These are phyloP conservation scores for Caloenas nicobarica DNA, from an alignment of 2,113 vertebrate genomes.

Conservation along the genomic window DNA sequence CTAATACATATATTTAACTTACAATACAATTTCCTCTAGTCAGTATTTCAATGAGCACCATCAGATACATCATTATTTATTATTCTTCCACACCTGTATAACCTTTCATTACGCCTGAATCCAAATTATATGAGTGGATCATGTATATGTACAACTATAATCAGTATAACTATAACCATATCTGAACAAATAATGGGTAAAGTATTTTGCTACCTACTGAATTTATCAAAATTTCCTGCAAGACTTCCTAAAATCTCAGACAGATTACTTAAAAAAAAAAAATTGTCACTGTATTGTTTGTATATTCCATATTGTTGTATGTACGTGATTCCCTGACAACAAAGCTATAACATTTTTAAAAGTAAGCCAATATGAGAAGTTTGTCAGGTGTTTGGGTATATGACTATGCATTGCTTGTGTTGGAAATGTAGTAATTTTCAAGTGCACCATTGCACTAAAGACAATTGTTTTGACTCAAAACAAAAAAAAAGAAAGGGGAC, in stretches of 20 bases:
- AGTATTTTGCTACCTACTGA: not conserved
- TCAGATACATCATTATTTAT: not conserved
- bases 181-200: not conserved
- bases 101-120: not conserved
- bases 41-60: not conserved
- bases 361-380: too few species aligned
- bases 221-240: not conserved
- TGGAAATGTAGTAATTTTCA: too few species aligned
- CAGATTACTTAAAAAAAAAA: too few species aligned
- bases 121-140: not conserved
- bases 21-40: not conserved
- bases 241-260: not conserved
- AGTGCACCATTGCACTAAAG: too few species aligned
- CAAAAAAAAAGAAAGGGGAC: too few species aligned
- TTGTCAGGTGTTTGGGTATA: too few species aligned
- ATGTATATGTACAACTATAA: not conserved
- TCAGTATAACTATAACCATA: not conserved
- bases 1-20: not conserved
- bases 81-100: not conserved
- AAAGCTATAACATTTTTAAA: too few species aligned
- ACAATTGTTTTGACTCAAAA: too few species aligned
- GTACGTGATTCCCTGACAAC: too few species aligned
- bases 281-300: too few species aligned
- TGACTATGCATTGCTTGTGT: too few species aligned
- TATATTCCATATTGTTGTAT: too few species aligned